phyloP scores from a whole-genome alignment of 2,888 invertebrate species.

The Mactromeris polynyma region DNA sequence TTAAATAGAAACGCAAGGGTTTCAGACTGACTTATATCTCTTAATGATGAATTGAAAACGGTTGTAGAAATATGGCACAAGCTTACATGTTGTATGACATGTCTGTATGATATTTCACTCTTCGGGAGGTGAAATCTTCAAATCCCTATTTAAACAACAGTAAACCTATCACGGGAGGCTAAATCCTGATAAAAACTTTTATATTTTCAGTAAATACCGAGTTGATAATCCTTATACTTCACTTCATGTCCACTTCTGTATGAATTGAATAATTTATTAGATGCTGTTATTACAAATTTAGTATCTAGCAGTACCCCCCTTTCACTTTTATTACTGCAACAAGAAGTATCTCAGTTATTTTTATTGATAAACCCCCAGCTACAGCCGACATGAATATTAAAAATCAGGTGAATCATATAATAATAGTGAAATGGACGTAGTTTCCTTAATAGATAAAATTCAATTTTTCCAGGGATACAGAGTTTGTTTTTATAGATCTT shows the following conservation, averaged over 20 bases:
- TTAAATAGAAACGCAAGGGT: neutral
- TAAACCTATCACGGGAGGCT: neutral
- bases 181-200: neutral
- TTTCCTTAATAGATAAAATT: no score
- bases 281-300: neutral
- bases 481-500: no score
- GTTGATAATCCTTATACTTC: slow-evolving; percentile 5
- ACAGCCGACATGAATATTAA: neutral
- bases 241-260: slow-evolving; percentile 6
- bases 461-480: no score
- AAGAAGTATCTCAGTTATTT: neutral
- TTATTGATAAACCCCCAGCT: neutral
- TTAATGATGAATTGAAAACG: neutral
- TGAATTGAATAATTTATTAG: neutral
- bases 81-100: neutral
- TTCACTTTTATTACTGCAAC: neutral
- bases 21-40: neutral
- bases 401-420: neutral
- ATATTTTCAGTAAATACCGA: neutral
- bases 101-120: slow-evolving; percentile 4
- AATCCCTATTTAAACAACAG: neutral
- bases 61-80: neutral
- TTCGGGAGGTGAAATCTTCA: neutral
- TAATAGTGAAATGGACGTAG: neutral
- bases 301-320: neutral